These are phyloP conservation scores for Gallinago solitaria DNA, from an alignment of 2,797 vertebrate species.

Conservation along the genomic window DNA sequence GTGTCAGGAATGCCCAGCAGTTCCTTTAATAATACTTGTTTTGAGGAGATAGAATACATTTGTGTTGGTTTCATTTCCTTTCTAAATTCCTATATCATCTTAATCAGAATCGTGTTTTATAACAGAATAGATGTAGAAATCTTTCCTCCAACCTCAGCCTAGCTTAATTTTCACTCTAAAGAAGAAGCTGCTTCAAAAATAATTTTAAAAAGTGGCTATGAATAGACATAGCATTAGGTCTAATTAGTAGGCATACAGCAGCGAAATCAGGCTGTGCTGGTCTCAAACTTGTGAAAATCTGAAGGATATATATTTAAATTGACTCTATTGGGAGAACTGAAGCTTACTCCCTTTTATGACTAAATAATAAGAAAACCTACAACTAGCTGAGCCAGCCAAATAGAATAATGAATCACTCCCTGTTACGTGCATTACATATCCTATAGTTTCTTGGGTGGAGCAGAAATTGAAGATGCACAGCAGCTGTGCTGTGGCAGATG, in stretches of 20 bases:
- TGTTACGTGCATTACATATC: neutral
- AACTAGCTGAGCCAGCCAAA: neutral
- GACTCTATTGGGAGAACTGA: neutral
- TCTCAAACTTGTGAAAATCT: neutral
- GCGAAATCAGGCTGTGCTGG: neutral
- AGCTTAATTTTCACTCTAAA: neutral
- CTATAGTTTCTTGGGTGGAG: neutral
- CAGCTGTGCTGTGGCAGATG: neutral
- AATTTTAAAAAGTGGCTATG: neutral
- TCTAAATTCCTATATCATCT: slow-evolving; percentile 44
- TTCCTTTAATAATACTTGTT: slow-evolving; percentile 61
- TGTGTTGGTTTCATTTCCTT: slow-evolving; percentile 67
- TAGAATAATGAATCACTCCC: neutral
- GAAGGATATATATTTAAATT: neutral
- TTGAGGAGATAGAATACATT: neutral
- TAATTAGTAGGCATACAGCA: neutral
- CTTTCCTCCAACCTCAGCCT: neutral
- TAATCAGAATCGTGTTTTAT: neutral
- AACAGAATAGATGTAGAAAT: neutral
- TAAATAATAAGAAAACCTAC: neutral
- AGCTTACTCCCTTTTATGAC: neutral
- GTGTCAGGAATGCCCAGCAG: slow-evolving; percentile 47
- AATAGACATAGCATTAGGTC: neutral
- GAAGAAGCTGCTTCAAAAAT: neutral
- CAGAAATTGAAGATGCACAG: neutral